Percentiles rank a stretch among this genome's conserved stretches.
phyloP scores from a whole-genome alignment of 1,140 invertebrate species.

The Stratiolaelaps scimitus region DNA sequence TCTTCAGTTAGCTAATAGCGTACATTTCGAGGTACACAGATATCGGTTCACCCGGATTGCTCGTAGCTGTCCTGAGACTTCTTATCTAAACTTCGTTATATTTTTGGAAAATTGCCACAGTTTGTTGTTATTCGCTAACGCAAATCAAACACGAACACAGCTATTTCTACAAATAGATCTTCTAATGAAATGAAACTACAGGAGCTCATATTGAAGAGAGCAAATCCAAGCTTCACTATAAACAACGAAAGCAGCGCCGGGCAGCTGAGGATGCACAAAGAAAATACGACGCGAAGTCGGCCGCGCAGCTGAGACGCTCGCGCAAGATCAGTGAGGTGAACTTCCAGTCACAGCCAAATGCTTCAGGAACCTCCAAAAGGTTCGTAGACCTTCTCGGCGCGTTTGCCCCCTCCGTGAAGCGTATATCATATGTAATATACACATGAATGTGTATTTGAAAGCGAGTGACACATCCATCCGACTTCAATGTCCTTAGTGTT shows the following conservation, averaged over 20 bases:
- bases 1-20: too few species aligned
- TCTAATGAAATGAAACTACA: slow-evolving; percentile 1
- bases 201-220: slow-evolving; percentile 31
- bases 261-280: slow-evolving; percentile 39
- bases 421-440: slow-evolving; percentile 30
- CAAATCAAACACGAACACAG: background rate
- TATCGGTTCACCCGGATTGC: too few species aligned
- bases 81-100: too few species aligned
- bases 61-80: too few species aligned
- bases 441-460: slow-evolving; percentile 3
- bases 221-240: slow-evolving; percentile 40
- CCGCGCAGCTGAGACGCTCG: slow-evolving; percentile 28
- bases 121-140: too few species aligned
- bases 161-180: background rate
- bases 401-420: slow-evolving; percentile 12
- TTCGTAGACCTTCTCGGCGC: too few species aligned
- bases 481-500: too few species aligned
- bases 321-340: slow-evolving; percentile 11
- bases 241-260: slow-evolving; percentile 42
- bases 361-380: slow-evolving; percentile 29
- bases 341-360: slow-evolving; percentile 28
- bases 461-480: too few species aligned
- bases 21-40: too few species aligned
- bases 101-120: too few species aligned
- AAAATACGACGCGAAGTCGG: slow-evolving; percentile 27